These are phyloP conservation scores for Poeciliopsis prolifica DNA, from an alignment of 2,113 vertebrate genomes.

Conservation along the genomic window DNA sequence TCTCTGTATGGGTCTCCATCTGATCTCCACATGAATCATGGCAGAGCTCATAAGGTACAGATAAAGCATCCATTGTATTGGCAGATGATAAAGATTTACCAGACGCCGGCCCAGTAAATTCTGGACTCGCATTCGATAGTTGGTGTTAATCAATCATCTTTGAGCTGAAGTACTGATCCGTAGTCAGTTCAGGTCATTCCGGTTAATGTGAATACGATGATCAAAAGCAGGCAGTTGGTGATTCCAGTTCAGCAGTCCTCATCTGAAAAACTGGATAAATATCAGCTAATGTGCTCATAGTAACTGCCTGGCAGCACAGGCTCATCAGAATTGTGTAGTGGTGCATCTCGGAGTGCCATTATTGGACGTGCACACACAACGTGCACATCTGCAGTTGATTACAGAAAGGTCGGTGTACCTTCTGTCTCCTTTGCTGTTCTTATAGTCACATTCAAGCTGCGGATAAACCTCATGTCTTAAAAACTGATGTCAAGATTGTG, in stretches of 20 bases:
- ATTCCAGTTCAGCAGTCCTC: slow-evolving; percentile 38
- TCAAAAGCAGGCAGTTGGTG: slow-evolving; percentile 40
- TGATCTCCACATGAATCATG: not conserved
- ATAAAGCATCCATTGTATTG: slow-evolving; percentile 1
- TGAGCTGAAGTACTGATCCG: slow-evolving; percentile 14
- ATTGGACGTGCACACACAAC: slow-evolving; percentile 9
- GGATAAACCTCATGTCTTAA: not conserved
- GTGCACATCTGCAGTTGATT: slow-evolving; percentile 33
- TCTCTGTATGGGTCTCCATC: not conserved
- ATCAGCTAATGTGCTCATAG: slow-evolving; percentile 25
- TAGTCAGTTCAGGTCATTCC: slow-evolving; percentile 49
- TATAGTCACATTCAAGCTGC: slow-evolving; percentile 5
- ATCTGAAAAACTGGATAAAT: slow-evolving; percentile 53
- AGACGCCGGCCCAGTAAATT: slow-evolving; percentile 29
- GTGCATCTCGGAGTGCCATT: slow-evolving; percentile 19
- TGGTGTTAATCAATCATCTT: slow-evolving; percentile 57
- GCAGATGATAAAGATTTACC: slow-evolving; percentile 36
- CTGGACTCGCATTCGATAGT: slow-evolving; percentile 8
- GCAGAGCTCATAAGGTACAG: slow-evolving; percentile 15
- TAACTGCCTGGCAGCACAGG: slow-evolving; percentile 22
- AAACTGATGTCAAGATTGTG: not conserved
- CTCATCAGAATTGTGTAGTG: slow-evolving; percentile 17
- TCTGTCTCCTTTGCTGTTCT: slow-evolving; percentile 39
- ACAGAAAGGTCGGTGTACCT: slow-evolving; percentile 52
- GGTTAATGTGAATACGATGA: slow-evolving; percentile 63